phyloP scores from a whole-genome alignment of 2,113 vertebrate species.

The Jacana jacana region DNA sequence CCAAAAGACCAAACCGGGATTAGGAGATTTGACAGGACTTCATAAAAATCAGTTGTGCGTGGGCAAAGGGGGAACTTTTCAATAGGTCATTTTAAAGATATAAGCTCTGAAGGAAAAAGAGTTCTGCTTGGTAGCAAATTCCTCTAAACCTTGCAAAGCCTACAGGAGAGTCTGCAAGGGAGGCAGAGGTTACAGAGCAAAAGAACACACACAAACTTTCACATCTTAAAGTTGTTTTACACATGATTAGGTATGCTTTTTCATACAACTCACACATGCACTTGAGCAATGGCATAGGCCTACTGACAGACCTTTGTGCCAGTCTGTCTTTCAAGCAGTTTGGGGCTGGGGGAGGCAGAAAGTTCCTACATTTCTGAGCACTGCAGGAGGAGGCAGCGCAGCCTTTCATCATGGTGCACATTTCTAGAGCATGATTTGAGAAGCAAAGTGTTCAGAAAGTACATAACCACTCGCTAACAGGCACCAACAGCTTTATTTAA shows the following conservation, averaged over 20 bases:
- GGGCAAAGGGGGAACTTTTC: neutral
- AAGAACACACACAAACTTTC: neutral
- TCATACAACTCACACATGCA: neutral
- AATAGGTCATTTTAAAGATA: neutral
- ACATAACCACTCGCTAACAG: neutral
- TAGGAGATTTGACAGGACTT: conserved; percentile 22
- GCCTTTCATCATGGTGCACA: rapidly evolving
- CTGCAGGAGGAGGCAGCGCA: neutral
- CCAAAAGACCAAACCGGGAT: neutral
- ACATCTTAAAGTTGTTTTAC: conserved; percentile 14
- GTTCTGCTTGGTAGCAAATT: neutral
- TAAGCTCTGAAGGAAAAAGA: conserved; percentile 6
- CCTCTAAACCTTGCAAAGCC: neutral
- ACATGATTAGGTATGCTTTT: neutral
- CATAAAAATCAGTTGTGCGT: neutral
- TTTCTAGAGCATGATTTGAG: neutral
- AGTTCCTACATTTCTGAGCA: neutral
- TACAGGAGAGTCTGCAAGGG: neutral
- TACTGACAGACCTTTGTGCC: neutral
- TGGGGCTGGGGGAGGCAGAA: neutral
- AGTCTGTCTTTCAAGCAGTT: neutral
- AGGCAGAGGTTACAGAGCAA: neutral
- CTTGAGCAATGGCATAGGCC: neutral
- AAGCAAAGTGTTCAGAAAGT: neutral
- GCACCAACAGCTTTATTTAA: neutral